Evolutionary conservation across 2,888 invertebrate genomes (phyloP).

Genomic region (Agrochola macilenta): DNA sequence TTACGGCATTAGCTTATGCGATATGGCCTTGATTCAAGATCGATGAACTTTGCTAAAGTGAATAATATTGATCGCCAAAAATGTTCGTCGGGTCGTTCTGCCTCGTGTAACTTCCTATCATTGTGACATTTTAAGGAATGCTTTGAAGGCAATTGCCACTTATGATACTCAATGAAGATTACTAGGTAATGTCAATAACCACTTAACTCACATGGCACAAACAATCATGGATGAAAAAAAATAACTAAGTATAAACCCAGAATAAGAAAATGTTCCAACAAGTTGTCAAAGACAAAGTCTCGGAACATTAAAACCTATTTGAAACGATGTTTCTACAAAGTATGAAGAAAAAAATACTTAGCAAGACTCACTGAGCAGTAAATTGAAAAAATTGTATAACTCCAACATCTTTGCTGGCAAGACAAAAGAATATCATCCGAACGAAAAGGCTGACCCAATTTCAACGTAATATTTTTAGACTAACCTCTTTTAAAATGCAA

Average conservation of each 20-base stretch:
- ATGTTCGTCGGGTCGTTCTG: conserved; percentile 24
- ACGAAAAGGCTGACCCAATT: conserved; percentile 61
- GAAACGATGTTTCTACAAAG: conserved; percentile 17
- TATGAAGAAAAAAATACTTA: conserved; percentile 5
- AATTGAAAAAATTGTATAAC: conserved; percentile 42
- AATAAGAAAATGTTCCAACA: neutral
- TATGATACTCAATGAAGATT: neutral
- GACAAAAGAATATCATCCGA: conserved; percentile 55
- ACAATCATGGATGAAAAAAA: neutral
- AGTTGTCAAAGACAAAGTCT: conserved; percentile 17
- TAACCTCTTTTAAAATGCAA: conserved; percentile 62
- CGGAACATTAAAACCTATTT: conserved; percentile 19
- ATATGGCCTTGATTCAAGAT: conserved; percentile 62
- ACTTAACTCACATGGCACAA: neutral
- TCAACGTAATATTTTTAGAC: conserved; percentile 62
- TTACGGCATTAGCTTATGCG: conserved; percentile 56
- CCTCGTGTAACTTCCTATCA: conserved; percentile 23
- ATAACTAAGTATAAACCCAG: neutral
- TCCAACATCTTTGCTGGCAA: conserved; percentile 42
- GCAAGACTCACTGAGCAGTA: conserved; percentile 29
- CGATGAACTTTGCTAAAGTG: conserved; percentile 63
- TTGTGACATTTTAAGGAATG: conserved; percentile 32
- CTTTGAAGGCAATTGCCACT: conserved; percentile 14
- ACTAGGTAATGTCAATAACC: neutral
- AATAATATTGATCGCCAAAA: conserved; percentile 63